Evolutionary conservation across 2,797 vertebrate genomes (phyloP).

Genomic region (Thripadectes ignobilis): DNA sequence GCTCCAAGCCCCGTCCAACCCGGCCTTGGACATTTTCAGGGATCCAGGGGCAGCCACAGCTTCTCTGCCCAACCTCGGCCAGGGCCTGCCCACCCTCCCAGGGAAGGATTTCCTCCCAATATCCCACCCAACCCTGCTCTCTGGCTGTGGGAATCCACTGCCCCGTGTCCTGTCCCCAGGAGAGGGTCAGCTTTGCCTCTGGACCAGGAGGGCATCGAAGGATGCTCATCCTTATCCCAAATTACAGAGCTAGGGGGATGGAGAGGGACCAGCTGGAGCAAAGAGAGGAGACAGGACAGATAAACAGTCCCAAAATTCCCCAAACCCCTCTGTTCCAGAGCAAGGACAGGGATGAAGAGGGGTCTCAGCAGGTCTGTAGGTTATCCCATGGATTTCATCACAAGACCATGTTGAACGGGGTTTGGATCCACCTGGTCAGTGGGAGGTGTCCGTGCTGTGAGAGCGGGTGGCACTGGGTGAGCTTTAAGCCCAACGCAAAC

Average conservation of each 20-base stretch:
- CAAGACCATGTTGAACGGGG: neutral
- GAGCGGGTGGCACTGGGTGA: neutral
- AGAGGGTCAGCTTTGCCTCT: neutral
- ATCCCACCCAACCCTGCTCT: neutral
- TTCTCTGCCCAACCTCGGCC: neutral
- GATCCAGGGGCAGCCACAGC: neutral
- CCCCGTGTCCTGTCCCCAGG: neutral
- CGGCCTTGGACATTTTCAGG: neutral
- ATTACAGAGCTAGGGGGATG: neutral
- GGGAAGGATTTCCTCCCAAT: neutral
- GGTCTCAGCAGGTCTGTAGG: neutral
- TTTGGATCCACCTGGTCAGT: neutral
- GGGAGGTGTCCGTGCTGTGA: neutral
- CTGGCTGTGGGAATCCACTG: neutral
- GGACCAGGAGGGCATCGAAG: fast-evolving
- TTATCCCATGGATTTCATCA: neutral
- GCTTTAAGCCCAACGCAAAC: neutral
- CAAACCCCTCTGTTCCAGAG: neutral
- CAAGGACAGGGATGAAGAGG: neutral
- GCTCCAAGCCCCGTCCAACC: neutral
- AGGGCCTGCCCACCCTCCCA: neutral
- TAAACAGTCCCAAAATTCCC: neutral
- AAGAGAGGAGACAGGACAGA: fast-evolving
- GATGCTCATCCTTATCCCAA: neutral
- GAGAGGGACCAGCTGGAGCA: neutral